Evolutionary conservation across 2,888 invertebrate species (phyloP).

Genomic region (Notodromas monacha): DNA sequence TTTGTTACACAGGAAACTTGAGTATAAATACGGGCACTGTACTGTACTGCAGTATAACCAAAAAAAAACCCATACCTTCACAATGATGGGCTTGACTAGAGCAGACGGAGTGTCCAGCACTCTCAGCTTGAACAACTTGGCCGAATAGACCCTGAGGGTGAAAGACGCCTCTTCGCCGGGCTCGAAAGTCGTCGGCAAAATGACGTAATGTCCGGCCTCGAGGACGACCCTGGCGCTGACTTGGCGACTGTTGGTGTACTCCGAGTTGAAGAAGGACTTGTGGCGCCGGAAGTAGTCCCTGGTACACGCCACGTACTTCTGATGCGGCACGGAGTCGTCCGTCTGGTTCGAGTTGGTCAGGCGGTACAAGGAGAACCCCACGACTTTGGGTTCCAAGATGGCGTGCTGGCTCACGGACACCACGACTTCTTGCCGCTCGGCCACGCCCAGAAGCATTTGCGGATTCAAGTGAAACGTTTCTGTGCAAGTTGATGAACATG

Average conservation of each 20-base stretch:
- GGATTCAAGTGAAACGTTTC: conserved; percentile 78
- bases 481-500: too few relatives aligned
- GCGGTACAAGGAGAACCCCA: conserved; percentile 58
- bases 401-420: conserved; percentile 61
- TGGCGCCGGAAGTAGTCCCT: conserved; percentile 50
- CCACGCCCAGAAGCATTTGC: conserved; percentile 41
- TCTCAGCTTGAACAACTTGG: conserved; percentile 38
- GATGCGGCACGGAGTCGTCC: conserved; percentile 20
- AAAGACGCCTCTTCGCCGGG: conserved; percentile 63
- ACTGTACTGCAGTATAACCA: too few relatives aligned
- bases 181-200: conserved; percentile 66
- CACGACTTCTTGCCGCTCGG: conserved; percentile 45
- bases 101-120: conserved; percentile 8
- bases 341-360: conserved; percentile 15
- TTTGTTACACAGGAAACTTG: too few relatives aligned
- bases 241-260: conserved; percentile 66
- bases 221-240: conserved; percentile 30
- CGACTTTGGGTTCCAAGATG: conserved; percentile 57
- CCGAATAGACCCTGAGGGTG: conserved; percentile 44
- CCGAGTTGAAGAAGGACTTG: conserved; percentile 54
- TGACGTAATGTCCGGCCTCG: conserved; percentile 44
- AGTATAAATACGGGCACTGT: too few relatives aligned
- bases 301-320: conserved; percentile 41
- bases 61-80: conserved; percentile 7
- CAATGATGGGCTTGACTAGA: conserved; percentile 7